Base-by-base conservation (phyloP, 1,140 invertebrate species). In the Brachionus asplanchnoidis region DNA sequence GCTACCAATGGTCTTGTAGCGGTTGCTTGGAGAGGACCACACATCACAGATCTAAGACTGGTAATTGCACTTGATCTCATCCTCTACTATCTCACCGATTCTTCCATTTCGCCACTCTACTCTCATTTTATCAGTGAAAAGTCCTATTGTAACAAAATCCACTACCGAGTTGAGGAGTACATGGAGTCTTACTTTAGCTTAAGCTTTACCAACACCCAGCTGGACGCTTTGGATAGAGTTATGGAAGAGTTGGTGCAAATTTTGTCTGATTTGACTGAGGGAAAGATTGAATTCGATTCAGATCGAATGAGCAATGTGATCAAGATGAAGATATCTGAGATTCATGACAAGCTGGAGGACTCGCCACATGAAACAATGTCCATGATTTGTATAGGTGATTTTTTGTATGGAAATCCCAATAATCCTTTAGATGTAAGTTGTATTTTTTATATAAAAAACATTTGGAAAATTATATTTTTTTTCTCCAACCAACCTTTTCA, bases 31-130 rank as follows among this genome's bases (percentile, higher is more conserved):
- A 90, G 94, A 86, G 95, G 95, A n/a, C 94, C 95, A 8, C 65
- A 79, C 80, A 66, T 87, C 87, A 32, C 84, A 88, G 88, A 89
- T 88, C 85, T 88, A 86, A 87, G 88, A 86, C 77, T 89, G 88
- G 77, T 88, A 94, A 56, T 91, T 91, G 20, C 93, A 92, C 3
- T 92, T 93, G 85, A 91, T 91, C 17, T 96, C n/a, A 88, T 96
- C 5, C 88, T 95, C 77, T 93, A 94, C 85, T 97, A 97, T 90
- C 89, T 97, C 28, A 94, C 93, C 3, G 93, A 95, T 86, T 95
- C 94, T 12, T 92, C 95, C 14, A 93, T 94, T 23, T 93, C 94
- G 87, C 95, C 95, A 5, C 88, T 97, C 65, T 93, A 95, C 87
- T 92, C 93, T 87, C 92, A 93, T 85, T 95, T 97, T 90, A 93